Base-by-base conservation (phyloP, 2,888 invertebrate species). In the Epirrhoe alternata region DNA sequence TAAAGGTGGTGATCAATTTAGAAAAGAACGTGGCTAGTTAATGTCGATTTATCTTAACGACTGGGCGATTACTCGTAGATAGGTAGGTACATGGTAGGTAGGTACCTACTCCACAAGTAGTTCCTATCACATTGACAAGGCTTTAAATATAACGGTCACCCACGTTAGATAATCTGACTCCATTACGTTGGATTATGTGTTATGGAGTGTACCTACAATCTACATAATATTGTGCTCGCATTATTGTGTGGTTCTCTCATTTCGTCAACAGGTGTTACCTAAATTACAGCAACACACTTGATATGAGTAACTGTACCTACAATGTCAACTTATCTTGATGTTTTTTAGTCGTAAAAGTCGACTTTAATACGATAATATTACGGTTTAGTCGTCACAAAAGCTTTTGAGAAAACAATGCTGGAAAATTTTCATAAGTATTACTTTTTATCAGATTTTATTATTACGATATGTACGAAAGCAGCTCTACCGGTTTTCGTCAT, bases 161-260 rank as follows among this genome's bases (percentile, higher is more conserved):
- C 24, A 24, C 24, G 56, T 67, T 67, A 63, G 60, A 60, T 57
- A 64, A 64, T 60, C 31, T 59, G 53, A 42, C 60, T 64, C 42
- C 30, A 64, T 68, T 64, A 68, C 68, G 61, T 68, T 47, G 61
- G 61, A 64, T 68, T 68, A 68, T 68, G 52, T 24, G 24, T 24
- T 24, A 24, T 24, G 24, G 24, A 24, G 24, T 24, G 24, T 24
- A 24, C 1, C 1, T 24, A 24, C 24, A 61, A 49, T 45, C n/a
- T 45, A 14, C 45, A 14, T n/a, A n/a, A n/a, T n/a, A n/a, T n/a
- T 45, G 45, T 14, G 4, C 45, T 5, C 45, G 6, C 45, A 45
- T 38, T 38, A 10, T 38, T 38, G 38, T 38, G 38, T 38, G 8
- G 38, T 38, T 10, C 38, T 38, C 38, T 8, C 38, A 38, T 38